Percentiles rank a stretch among this genome's conserved stretches.
Conservation (phyloP, 2,797 vertebrate genomes). For the Acanthurus lineatus region DNA sequence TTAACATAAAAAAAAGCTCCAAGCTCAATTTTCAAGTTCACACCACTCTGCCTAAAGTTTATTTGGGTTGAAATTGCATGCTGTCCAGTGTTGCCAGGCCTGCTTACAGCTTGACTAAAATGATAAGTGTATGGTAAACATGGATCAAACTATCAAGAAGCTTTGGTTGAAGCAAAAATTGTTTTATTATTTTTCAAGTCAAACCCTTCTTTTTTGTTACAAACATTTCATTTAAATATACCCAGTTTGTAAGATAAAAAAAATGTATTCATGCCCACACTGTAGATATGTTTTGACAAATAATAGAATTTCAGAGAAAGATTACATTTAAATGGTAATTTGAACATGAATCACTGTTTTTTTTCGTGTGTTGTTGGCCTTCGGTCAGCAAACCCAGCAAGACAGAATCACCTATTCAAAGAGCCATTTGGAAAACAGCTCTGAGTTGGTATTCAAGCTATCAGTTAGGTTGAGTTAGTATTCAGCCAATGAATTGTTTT, state of each 20-base stretch:
- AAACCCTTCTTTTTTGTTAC: background rate
- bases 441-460: constrained; percentile 45
- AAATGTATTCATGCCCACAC: background rate
- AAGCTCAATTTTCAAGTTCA: too few relatives aligned
- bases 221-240: constrained; percentile 3
- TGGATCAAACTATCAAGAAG: background rate
- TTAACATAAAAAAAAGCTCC: too few relatives aligned
- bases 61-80: too few relatives aligned
- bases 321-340: constrained; percentile 1
- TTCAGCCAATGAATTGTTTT: constrained; percentile 30
- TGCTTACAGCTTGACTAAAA: background rate
- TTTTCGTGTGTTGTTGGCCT: background rate
- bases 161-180: background rate
- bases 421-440: constrained; percentile 12
- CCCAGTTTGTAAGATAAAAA: constrained; percentile 1
- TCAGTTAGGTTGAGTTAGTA: constrained; percentile 29
- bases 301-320: background rate
- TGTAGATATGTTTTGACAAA: background rate
- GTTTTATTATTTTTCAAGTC: background rate
- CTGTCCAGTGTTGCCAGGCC: too few relatives aligned
- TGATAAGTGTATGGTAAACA: background rate
- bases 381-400: background rate
- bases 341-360: background rate
- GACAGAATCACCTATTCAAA: constrained; percentile 22
- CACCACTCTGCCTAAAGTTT: too few relatives aligned